phyloP scores from a whole-genome alignment of 2,888 invertebrate species.

The Cheiracanthium punctorium region DNA sequence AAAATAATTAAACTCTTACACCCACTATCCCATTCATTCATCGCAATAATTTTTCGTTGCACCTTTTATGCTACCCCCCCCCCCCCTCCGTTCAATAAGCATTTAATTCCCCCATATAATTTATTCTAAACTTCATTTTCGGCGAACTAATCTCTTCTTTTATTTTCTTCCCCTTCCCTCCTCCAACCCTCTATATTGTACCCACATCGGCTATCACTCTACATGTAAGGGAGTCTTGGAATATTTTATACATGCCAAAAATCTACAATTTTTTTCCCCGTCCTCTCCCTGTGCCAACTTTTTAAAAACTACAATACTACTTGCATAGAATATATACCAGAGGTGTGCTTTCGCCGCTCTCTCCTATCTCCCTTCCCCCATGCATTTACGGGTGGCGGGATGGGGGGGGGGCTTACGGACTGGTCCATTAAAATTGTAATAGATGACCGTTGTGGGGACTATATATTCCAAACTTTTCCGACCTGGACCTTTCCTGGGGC shows the following conservation, averaged over 20 bases:
- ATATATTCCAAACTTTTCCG: conserved; percentile 55
- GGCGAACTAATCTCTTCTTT: neutral
- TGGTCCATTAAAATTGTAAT: conserved; percentile 69
- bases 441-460: conserved; percentile 69
- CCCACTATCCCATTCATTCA: no score
- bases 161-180: neutral
- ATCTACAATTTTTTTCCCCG: neutral
- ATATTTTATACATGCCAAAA: neutral
- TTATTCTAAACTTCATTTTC: neutral
- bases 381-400: conserved; percentile 16
- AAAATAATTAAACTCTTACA: no score
- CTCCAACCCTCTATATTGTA: neutral
- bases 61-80: no score
- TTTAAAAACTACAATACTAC: neutral
- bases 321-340: neutral
- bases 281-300: neutral
- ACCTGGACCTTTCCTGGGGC: conserved; percentile 5
- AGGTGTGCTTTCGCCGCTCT: neutral
- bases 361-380: conserved; percentile 50
- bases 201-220: neutral
- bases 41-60: no score
- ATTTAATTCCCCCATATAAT: neutral
- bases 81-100: neutral
- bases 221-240: neutral
- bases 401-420: conserved; percentile 18